These are phyloP conservation scores for Ryuthela nishihirai DNA, from an alignment of 2,888 invertebrate species.

Conservation along the genomic window DNA sequence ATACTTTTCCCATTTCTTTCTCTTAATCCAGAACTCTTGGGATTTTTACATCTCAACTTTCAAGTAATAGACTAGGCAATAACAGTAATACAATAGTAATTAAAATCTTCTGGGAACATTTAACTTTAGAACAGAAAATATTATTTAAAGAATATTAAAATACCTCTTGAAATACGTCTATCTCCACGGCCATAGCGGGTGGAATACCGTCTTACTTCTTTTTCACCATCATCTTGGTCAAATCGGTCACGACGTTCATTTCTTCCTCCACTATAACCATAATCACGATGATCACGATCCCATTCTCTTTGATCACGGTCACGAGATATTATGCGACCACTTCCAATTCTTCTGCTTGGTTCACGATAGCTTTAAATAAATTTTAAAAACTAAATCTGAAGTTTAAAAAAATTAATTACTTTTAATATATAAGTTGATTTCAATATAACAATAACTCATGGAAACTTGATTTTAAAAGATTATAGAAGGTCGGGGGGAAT, in stretches of 20 bases:
- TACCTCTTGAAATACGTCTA: slow-evolving; percentile 14
- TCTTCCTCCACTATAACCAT: slow-evolving; percentile 41
- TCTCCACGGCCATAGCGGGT: slow-evolving; percentile 24
- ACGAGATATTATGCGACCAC: slow-evolving; percentile 73
- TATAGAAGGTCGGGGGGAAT: too few relatives aligned
- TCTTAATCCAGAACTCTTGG: too few relatives aligned
- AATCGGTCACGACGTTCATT: slow-evolving; percentile 42
- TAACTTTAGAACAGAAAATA: not conserved
- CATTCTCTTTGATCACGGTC: slow-evolving; percentile 54
- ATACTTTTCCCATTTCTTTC: too few relatives aligned
- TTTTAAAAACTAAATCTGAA: not conserved
- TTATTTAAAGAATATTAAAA: not conserved
- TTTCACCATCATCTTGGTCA: slow-evolving; percentile 37
- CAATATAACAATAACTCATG: too few relatives aligned
- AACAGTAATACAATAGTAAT: too few relatives aligned
- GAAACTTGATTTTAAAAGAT: too few relatives aligned
- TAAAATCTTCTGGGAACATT: too few relatives aligned
- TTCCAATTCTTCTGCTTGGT: slow-evolving; percentile 65
- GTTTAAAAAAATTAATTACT: not conserved
- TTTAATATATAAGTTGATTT: not conserved
- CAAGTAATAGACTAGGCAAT: too few relatives aligned
- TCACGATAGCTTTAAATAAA: slow-evolving; percentile 34
- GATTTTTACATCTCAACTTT: too few relatives aligned
- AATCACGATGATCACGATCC: slow-evolving; percentile 45
- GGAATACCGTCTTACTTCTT: slow-evolving; percentile 28